Evolutionary conservation across 2,888 invertebrate species (phyloP).

Genomic region (Metalampra italica): DNA sequence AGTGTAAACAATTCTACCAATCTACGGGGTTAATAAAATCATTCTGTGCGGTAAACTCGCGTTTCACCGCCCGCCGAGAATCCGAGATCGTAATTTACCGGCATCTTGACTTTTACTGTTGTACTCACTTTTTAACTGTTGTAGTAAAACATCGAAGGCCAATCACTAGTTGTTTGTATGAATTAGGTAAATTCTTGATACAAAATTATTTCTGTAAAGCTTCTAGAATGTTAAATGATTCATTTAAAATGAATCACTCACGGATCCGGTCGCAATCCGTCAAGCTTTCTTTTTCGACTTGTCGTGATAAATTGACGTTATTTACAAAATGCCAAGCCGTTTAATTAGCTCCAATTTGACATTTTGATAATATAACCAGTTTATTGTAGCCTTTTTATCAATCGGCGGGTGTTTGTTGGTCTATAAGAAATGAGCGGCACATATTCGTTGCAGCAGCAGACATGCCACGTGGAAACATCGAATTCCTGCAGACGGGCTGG

Average conservation of each 20-base stretch:
- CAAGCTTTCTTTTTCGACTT: constrained; percentile 10
- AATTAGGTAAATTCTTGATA: constrained; percentile 25
- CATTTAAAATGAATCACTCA: constrained; percentile 2
- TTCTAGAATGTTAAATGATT: constrained; percentile 8
- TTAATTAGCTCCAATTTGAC: constrained; percentile 15
- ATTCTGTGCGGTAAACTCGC: constrained; percentile 51
- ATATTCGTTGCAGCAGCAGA: not conserved
- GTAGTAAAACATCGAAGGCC: constrained; percentile 59
- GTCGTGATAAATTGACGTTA: constrained; percentile 17
- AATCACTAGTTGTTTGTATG: constrained; percentile 38
- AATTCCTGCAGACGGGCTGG: not conserved
- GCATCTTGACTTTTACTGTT: constrained; percentile 63
- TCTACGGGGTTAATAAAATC: constrained; percentile 66
- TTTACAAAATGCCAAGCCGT: constrained; percentile 23
- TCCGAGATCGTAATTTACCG: constrained; percentile 52
- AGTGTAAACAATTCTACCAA: constrained; percentile 48
- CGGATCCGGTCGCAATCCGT: constrained; percentile 10
- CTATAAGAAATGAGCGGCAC: not conserved
- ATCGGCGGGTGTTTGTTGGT: not conserved
- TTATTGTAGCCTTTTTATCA: not conserved
- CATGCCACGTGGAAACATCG: not conserved
- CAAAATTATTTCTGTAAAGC: constrained; percentile 16
- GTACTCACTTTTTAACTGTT: constrained; percentile 59
- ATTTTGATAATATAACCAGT: constrained; percentile 12
- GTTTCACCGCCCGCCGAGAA: constrained; percentile 33